A percentile compares a stretch with the other conserved stretches of the same genome.
Evolutionary conservation across 2,113 vertebrate species (phyloP).

Genomic region (Neodon shergylaensis): DNA sequence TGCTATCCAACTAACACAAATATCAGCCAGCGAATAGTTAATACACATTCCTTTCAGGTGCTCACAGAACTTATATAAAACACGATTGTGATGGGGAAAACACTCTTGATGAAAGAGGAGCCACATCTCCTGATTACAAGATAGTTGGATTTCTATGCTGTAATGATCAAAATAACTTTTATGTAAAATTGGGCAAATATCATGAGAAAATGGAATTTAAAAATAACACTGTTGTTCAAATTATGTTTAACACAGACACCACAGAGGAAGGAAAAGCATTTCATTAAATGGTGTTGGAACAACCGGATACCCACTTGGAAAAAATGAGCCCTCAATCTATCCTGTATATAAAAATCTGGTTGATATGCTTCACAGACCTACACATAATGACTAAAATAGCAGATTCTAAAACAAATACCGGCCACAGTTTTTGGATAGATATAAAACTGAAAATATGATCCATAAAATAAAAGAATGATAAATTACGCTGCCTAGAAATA

Average conservation of each 20-base stretch:
- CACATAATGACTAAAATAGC: neutral
- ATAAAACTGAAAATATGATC: neutral
- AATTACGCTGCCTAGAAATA: neutral
- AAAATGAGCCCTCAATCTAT: neutral
- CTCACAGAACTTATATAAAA: neutral
- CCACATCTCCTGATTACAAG: neutral
- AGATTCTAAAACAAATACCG: neutral
- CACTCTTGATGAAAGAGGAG: neutral
- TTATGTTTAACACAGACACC: neutral
- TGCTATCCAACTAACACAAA: neutral
- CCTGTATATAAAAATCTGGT: neutral
- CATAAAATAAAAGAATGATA: slow-evolving; percentile 22
- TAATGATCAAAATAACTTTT: neutral
- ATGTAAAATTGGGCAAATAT: neutral
- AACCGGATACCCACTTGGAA: neutral
- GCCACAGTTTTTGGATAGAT: neutral
- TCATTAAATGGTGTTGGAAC: neutral
- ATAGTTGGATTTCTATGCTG: neutral
- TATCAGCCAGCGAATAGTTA: neutral
- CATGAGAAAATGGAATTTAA: neutral
- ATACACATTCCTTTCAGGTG: neutral
- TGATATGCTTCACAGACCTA: neutral
- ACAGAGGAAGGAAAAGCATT: neutral
- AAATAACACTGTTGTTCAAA: neutral
- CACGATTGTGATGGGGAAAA: neutral